Evolutionary conservation across 2,888 invertebrate genomes (phyloP), one percentile per base, ranked within the genome.

Genomic region (Sipha maydis): DNA sequence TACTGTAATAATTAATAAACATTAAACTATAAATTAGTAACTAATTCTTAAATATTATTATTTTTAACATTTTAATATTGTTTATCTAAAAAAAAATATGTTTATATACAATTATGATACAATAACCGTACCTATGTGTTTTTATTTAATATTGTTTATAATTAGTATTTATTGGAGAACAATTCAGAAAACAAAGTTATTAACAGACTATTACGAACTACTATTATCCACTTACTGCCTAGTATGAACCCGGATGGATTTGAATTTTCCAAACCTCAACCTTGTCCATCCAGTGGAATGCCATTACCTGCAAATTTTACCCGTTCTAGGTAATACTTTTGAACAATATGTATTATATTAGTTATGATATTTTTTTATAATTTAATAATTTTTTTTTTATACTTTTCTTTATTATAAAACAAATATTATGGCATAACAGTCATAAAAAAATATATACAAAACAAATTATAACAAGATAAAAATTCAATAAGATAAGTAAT

Each of bases 201-300:
- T 89, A 93, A 95, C 11, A 91, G 91, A 75, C 83, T 89, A 48
- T 90, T 95, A 90, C 92, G 94, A 90, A 92, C 92, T 90, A 94
- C 94, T 21, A 91, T 94, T 76, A 93, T 95, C 89, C 94, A 95
- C 91, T 92, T 95, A 89, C 92, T 95, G 92, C 94, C 94, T 3
- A 93, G 93, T 25, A 94, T 95, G 93, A 95, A 95, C 91, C 95
- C 95, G 1, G 95, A 95, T 91, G 95, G 95, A 75, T 94, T 93
- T 91, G 91, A 91, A 67, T 89, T 89, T 4, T 90, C 92, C 2
- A 89, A 79, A 3, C 88, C 88, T 25, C 56, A 82, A 19, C 56
- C 67, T 61, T 88, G 88, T 21, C 79, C 80, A 31, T 31, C 67
- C n/a, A 38, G 75, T 19, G 73, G 80, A 31, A 48, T 17, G 17